A percentile compares a stretch with the other conserved stretches of the same genome.
Conservation (phyloP, 2,888 invertebrate genomes). For the Lepidochitona cinerea region DNA sequence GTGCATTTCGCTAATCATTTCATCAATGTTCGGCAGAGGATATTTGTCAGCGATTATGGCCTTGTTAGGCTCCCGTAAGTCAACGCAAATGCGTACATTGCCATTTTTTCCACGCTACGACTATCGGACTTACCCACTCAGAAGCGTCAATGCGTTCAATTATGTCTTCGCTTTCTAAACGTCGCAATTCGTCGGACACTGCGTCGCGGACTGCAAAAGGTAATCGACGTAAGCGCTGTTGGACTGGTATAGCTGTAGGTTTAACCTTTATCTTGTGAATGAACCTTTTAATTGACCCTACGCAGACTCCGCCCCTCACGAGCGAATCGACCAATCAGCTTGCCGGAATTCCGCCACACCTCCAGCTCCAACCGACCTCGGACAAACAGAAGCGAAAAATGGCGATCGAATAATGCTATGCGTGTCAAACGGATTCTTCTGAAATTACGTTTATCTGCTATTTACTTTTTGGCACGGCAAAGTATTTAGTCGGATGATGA, state of each 20-base stretch:
- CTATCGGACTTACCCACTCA: neutral
- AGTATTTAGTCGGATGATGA: too few relatives aligned
- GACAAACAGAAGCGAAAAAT: too few relatives aligned
- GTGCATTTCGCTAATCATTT: constrained; percentile 24
- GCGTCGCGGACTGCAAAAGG: neutral
- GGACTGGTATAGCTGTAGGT: neutral
- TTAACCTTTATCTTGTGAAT: neutral
- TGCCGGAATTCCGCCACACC: too few relatives aligned
- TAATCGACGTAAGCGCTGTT: neutral
- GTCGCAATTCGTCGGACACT: neutral
- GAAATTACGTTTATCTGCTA: too few relatives aligned
- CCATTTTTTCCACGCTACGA: constrained; percentile 23
- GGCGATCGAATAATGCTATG: too few relatives aligned
- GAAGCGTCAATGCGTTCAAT: neutral
- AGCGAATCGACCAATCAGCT: too few relatives aligned
- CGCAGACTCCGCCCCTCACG: too few relatives aligned
- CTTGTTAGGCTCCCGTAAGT: constrained; percentile 18
- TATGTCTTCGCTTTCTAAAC: neutral
- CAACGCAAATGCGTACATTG: constrained; percentile 19
- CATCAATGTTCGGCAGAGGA: constrained; percentile 19
- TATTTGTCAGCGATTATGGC: constrained; percentile 8
- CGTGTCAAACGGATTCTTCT: too few relatives aligned
- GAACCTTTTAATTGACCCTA: constrained; percentile 2
- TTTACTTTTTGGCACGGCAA: too few relatives aligned
- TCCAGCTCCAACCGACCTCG: too few relatives aligned